Evolutionary conservation across 1,140 invertebrate genomes (phyloP), one percentile per base, ranked within the genome.

Genomic region (Brachionus koreanus): DNA sequence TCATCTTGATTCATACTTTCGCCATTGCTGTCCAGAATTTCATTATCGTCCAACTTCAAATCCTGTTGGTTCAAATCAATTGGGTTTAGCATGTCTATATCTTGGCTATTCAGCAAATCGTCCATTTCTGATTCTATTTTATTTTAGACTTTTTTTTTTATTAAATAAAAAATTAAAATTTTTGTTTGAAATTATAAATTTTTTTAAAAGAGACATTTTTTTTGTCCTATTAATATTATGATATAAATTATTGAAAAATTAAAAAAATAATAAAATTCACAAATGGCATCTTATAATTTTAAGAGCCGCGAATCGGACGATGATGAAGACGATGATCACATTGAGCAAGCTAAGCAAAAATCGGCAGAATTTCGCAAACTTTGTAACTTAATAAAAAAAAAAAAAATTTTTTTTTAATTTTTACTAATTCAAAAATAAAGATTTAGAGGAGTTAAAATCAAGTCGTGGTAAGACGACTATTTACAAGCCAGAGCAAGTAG

Each of bases 231-330:
- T 1, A 12, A 13, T 13, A 46, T n/a, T n/a, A 46, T 46, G 3
- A 46, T n/a, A 10, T 13, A 13, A 46, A 46, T 46, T 46, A 46
- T 46, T n/a, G 43, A 3, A 13, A 46, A 13, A 13, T 46, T 46
- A 46, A 3, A n/a, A 12, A 46, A 46, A 65, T n/a, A 65, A 33
- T 65, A 23, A n/a, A n/a, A 43, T 37, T 23, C 13, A 19, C 16
- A 74, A 74, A 74, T 74, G 69, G 69, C 69, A 46, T 46, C n/a
- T 49, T 74, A 13, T 23, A 74, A 74, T 46, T 46, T 46, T 49
- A 33, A 12, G 19, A 74, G 43, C 25, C 37, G 69, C 6, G 39
- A 43, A 29, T 43, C 39, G 7, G 69, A 74, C 1, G 69, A 74
- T 25, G 69, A 74, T 19, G 39, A 74, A 12, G 69, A 74, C 37